phyloP scores from a whole-genome alignment of 1,140 invertebrate species.

The Zaprionus taronus region DNA sequence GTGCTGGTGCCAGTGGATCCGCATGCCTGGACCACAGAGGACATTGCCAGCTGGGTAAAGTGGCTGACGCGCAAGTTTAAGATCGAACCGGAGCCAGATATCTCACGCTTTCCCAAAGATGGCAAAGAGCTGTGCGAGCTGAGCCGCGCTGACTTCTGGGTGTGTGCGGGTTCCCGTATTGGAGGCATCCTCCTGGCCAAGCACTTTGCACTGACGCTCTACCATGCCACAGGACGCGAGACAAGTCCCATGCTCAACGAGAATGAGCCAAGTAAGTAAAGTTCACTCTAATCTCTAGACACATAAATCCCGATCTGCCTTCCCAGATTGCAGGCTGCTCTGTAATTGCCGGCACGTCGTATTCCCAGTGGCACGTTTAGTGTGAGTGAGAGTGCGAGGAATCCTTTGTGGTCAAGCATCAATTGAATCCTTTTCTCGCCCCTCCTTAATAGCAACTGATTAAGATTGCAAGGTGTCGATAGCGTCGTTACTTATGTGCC shows the following conservation, averaged over 20 bases:
- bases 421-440: conserved; percentile 71
- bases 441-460: conserved; percentile 69
- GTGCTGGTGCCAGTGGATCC: conserved; percentile 86
- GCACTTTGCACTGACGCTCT: conserved; percentile 85
- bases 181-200: conserved; percentile 85
- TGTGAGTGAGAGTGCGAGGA: not conserved
- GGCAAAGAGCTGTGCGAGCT: conserved; percentile 87
- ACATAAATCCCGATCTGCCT: conserved; percentile 69
- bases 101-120: conserved; percentile 86
- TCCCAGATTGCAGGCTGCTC: conserved; percentile 56
- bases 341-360: conserved; percentile 75
- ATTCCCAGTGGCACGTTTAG: conserved; percentile 69
- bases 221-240: conserved; percentile 85
- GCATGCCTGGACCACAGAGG: conserved; percentile 86
- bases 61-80: conserved; percentile 88
- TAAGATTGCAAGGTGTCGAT: conserved; percentile 64
- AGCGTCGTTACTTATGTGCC: conserved; percentile 72
- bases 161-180: conserved; percentile 81
- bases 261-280: conserved; percentile 81
- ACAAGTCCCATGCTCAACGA: conserved; percentile 85
- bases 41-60: conserved; percentile 88
- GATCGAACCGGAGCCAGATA: conserved; percentile 85
- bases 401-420: conserved; percentile 76
- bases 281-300: conserved; percentile 48
- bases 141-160: conserved; percentile 85